Percentiles rank a stretch among this genome's conserved stretches.
Evolutionary conservation across 2,113 vertebrate species (phyloP).

Genomic region (Chauna torquata): DNA sequence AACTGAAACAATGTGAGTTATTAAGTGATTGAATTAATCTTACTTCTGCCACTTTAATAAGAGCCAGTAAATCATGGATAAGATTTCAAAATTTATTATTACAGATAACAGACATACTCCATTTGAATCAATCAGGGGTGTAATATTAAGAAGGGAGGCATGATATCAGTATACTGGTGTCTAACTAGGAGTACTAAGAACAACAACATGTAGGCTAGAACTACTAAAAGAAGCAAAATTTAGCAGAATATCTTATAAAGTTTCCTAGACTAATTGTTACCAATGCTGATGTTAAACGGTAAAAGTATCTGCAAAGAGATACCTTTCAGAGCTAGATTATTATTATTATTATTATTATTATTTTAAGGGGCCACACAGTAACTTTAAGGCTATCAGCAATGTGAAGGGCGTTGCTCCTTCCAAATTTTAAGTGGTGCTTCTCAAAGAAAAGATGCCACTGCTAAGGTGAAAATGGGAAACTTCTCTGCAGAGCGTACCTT

Average conservation of each 20-base stretch:
- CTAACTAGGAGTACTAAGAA: not conserved
- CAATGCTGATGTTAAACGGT: not conserved
- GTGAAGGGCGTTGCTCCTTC: not conserved
- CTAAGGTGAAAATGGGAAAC: not conserved
- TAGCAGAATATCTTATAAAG: not conserved
- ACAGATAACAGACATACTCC: not conserved
- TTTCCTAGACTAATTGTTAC: not conserved
- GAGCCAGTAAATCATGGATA: not conserved
- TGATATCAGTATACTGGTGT: not conserved
- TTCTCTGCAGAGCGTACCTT: not conserved
- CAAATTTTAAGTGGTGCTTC: not conserved
- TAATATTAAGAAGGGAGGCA: not conserved
- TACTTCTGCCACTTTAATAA: not conserved
- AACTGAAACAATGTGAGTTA: not conserved
- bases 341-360: not conserved
- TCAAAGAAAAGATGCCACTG: not conserved
- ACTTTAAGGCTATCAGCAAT: not conserved
- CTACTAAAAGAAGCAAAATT: not conserved
- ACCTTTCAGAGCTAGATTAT: not conserved
- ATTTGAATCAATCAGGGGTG: not conserved
- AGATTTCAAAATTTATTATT: not conserved
- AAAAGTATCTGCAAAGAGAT: not conserved
- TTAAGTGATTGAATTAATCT: not conserved
- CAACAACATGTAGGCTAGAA: not conserved
- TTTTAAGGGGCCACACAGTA: not conserved